Base-by-base conservation (phyloP, 2,113 vertebrate species). In the Saccopteryx bilineata region DNA sequence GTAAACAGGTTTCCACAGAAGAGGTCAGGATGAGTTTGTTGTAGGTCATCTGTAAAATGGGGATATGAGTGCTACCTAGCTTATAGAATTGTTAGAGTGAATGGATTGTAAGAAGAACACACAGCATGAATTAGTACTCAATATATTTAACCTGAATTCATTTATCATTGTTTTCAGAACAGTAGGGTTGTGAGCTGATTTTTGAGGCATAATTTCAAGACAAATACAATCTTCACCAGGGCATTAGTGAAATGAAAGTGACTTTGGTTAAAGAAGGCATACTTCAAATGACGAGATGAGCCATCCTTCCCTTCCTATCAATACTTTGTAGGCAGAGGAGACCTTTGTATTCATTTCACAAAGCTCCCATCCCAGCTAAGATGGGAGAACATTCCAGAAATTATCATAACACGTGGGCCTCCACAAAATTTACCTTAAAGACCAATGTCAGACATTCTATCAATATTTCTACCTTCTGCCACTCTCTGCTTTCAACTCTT, bases 181-280 rank as follows among this genome's bases (percentile, higher is more conserved):
- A 94, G 10, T 85, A 71, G 23, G 33, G 8, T 50, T 80, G 48
- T 96, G 68, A 31, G 13, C 54, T 94, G 75, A 50, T 92, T 81
- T 87, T 87, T 90, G 23, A 95, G 65, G 19, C 52, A 24, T 81
- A 52, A 72, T 95, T 96, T 94, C 9, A 96, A 80, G 68, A 81
- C 86, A 83, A 79, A 91, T 65, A 63, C 12, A 87, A 1, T 71
- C 33, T 83, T 93, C 50, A 48, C 65, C n/a, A 84, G 78, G 81
- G 54, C 79, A 75, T 94, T 84, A 81, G 71, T 63, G 54, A 91
- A 90, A 66, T 65, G n/a, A 85, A 75, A 85, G 48, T 63, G 61
- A 82, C 46, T 87, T 91, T 92, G 19, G n/a, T 79, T 75, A 92
- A 92, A 68, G 52, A 23, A 93, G 61, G 46, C 8, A 7, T 86